Evolutionary conservation across 2,113 vertebrate species (phyloP).

Genomic region (Pachycephala philippinensis): DNA sequence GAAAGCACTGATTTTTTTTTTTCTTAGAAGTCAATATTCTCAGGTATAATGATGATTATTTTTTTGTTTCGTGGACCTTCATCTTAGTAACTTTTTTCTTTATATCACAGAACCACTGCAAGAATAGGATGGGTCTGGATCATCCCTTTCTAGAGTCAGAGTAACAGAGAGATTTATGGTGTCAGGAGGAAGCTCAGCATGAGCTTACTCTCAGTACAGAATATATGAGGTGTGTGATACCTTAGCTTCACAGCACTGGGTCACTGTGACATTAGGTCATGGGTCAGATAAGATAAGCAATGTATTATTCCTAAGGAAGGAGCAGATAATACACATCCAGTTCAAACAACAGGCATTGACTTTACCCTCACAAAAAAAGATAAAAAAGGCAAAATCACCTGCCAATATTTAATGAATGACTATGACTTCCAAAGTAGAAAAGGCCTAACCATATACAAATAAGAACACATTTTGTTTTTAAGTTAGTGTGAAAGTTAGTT

Average conservation of each 20-base stretch:
- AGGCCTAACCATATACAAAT: not conserved
- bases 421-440: not conserved
- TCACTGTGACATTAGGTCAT: constrained; percentile 58
- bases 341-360: constrained; percentile 51
- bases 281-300: constrained; percentile 57
- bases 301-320: constrained; percentile 5
- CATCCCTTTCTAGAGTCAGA: not conserved
- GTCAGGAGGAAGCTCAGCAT: not conserved
- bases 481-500: not conserved
- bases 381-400: not conserved
- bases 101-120: not conserved
- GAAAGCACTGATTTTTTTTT: not conserved
- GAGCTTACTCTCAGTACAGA: not conserved
- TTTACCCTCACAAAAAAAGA: constrained; percentile 24
- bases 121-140: not conserved
- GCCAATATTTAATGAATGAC: not conserved
- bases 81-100: not conserved
- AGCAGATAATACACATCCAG: constrained; percentile 50
- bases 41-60: not conserved
- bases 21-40: not conserved
- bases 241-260: constrained; percentile 23
- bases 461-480: not conserved
- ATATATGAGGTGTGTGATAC: constrained; percentile 4
- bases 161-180: not conserved
- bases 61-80: not conserved